These are phyloP conservation scores for Gastrophryne carolinensis DNA, from an alignment of 2,797 vertebrate species.

Conservation along the genomic window DNA sequence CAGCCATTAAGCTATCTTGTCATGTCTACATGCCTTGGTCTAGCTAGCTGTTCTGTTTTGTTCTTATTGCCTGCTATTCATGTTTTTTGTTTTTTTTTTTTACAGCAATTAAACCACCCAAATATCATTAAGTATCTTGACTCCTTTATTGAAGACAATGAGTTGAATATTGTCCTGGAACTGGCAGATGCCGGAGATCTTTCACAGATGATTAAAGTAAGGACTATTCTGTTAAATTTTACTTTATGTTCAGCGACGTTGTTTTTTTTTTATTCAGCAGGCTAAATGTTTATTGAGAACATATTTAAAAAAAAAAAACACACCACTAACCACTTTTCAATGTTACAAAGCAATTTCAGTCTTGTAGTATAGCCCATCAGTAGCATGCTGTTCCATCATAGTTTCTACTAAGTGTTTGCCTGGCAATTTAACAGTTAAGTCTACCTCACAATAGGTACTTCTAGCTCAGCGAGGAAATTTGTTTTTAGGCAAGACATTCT, in stretches of 20 bases:
- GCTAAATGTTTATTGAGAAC: no score
- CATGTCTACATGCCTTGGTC: no score
- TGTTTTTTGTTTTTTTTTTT: neutral
- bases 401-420: neutral
- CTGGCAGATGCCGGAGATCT: constrained; percentile 89
- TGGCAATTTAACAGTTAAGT: neutral
- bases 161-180: constrained; percentile 90
- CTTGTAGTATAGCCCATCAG: neutral
- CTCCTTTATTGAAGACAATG: constrained; percentile 90
- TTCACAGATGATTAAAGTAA: constrained; percentile 94
- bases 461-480: neutral
- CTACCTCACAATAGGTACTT: neutral
- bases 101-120: constrained; percentile 88
- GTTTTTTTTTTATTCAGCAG: no score
- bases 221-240: constrained; percentile 30
- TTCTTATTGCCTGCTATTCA: constrained; percentile 15
- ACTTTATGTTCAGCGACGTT: no score
- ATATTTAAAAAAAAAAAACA: no score
- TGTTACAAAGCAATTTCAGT: no score
- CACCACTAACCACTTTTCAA: no score
- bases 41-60: neutral
- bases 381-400: neutral
- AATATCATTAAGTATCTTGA: constrained; percentile 93
- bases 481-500: neutral
- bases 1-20: no score